A percentile compares a stretch with the other conserved stretches of the same genome.
Evolutionary conservation across 1,140 invertebrate species (phyloP).

Genomic region (Polypedilum vanderplanki): DNA sequence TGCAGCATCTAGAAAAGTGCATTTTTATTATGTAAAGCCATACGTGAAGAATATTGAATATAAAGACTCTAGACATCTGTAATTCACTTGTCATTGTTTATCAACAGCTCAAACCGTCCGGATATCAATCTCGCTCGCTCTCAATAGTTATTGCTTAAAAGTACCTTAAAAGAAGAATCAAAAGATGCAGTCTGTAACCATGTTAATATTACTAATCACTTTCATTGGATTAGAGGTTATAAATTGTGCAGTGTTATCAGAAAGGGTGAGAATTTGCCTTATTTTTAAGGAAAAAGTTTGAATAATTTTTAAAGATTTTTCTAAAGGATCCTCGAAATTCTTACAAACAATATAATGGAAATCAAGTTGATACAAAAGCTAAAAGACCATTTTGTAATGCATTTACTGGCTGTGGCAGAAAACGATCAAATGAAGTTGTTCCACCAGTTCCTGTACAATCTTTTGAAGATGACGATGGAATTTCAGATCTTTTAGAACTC

Average conservation of each 20-base stretch:
- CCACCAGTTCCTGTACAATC: constrained; percentile 45
- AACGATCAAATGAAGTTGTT: constrained; percentile 49
- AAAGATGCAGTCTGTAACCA: too few relatives aligned
- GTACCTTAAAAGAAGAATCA: too few relatives aligned
- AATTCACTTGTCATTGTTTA: constrained; percentile 5
- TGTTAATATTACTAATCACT: too few relatives aligned
- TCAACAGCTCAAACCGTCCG: not conserved
- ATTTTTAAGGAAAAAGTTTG: not conserved
- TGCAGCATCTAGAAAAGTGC: not conserved
- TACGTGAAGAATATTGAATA: not conserved
- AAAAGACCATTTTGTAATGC: constrained; percentile 68
- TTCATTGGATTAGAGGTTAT: not conserved
- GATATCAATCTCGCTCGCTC: not conserved
- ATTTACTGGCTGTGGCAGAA: constrained; percentile 63
- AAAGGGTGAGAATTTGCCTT: not conserved
- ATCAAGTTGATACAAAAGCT: constrained; percentile 16
- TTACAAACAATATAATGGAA: not conserved
- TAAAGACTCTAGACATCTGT: not conserved
- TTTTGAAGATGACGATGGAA: constrained; percentile 49
- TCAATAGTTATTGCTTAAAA: too few relatives aligned
- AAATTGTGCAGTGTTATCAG: not conserved
- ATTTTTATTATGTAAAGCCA: not conserved
- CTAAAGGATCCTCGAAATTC: not conserved
- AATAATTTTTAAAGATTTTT: not conserved
- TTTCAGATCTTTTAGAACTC: constrained; percentile 55